Percentiles rank a stretch among this genome's conserved stretches.
These are phyloP conservation scores for Petrolisthes manimaculis DNA, from an alignment of 2,888 invertebrate genomes.

Conservation along the genomic window DNA sequence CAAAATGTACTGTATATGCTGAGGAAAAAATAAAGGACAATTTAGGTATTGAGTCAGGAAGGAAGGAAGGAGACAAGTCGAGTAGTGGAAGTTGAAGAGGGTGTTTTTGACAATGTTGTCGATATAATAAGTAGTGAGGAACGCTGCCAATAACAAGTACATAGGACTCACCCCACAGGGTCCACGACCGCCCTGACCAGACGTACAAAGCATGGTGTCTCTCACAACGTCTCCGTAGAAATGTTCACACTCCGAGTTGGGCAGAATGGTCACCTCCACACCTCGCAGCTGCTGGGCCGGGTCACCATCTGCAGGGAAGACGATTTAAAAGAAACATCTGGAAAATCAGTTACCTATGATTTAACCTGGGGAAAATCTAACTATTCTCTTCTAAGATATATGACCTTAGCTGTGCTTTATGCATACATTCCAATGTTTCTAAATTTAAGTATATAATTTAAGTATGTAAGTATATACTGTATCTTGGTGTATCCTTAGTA, in stretches of 20 bases:
- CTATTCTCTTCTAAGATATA: not conserved
- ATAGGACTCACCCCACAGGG: constrained; percentile 49
- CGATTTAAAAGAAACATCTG: not conserved
- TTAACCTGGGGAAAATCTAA: not conserved
- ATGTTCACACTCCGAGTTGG: constrained; percentile 51
- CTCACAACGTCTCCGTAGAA: constrained; percentile 53
- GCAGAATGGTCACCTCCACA: constrained; percentile 44
- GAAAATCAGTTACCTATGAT: not conserved
- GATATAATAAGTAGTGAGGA: too few relatives aligned
- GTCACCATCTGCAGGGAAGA: constrained; percentile 25
- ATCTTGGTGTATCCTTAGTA: too few relatives aligned
- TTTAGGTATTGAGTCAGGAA: too few relatives aligned
- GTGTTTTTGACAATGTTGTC: too few relatives aligned
- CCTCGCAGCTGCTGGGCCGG: constrained; percentile 47
- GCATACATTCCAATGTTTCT: not conserved
- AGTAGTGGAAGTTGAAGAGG: too few relatives aligned
- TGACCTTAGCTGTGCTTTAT: not conserved
- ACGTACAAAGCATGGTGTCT: constrained; percentile 55
- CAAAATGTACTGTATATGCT: too few relatives aligned
- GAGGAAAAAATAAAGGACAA: too few relatives aligned
- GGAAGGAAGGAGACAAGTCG: too few relatives aligned
- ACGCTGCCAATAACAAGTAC: too few relatives aligned
- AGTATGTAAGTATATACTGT: too few relatives aligned
- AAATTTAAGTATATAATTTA: too few relatives aligned
- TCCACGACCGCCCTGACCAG: constrained; percentile 46